A percentile compares a stretch with the other conserved stretches of the same genome.
Conservation (phyloP, 2,888 invertebrate genomes). For the Tortricodes alternella region DNA sequence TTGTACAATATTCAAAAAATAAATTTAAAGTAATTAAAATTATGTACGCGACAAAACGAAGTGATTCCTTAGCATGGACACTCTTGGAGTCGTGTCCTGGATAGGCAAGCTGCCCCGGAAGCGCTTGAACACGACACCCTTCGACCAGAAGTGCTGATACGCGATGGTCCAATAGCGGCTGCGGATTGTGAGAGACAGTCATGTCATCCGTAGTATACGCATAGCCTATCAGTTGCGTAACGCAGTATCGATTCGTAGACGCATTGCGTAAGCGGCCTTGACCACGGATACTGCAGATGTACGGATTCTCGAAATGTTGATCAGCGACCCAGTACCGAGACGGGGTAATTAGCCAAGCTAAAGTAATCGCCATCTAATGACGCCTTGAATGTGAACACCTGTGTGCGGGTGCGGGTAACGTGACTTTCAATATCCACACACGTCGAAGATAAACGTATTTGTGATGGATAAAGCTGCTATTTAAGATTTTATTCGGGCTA, state of each 20-base stretch:
- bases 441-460: too few species aligned
- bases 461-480: too few species aligned
- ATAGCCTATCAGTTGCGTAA: constrained; percentile 54
- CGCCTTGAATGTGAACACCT: constrained; percentile 1
- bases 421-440: constrained; percentile 4
- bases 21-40: too few species aligned
- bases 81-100: too few species aligned
- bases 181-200: constrained; percentile 18
- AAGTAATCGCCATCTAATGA: constrained; percentile 19
- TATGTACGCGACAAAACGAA: too few species aligned
- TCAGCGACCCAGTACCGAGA: constrained; percentile 23
- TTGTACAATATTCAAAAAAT: too few species aligned
- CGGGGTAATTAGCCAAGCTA: constrained; percentile 19
- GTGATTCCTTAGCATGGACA: too few species aligned
- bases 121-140: too few species aligned
- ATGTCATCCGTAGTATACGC: constrained; percentile 30
- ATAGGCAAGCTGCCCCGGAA: too few species aligned
- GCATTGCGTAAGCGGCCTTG: constrained; percentile 61
- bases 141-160: too few species aligned
- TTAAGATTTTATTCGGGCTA: too few species aligned
- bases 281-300: constrained; percentile 55
- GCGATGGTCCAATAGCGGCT: too few species aligned
- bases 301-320: constrained; percentile 62
- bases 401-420: neutral
- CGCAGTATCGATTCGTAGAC: constrained; percentile 56